Conservation (phyloP, 2,888 invertebrate species). For the Euplagia quadripunctaria region DNA sequence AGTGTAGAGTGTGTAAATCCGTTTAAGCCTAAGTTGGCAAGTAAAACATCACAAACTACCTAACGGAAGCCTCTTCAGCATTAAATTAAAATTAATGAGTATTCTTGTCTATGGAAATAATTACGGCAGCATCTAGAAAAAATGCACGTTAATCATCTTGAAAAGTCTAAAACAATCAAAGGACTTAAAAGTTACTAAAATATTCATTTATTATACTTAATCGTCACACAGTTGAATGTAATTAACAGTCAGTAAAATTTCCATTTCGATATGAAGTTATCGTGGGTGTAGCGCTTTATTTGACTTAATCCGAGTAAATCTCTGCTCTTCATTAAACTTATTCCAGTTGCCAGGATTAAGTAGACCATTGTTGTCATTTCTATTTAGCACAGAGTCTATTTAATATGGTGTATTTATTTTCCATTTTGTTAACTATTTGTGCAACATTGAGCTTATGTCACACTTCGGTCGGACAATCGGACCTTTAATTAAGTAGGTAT, state of each 20-base stretch:
- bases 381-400: not conserved
- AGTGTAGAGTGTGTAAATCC: too few species aligned
- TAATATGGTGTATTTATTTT: not conserved
- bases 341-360: not conserved
- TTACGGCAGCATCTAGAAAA: too few species aligned
- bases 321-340: constrained; percentile 12
- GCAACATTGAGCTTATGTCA: too few species aligned
- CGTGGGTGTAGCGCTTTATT: constrained; percentile 19
- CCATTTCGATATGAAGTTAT: constrained; percentile 15
- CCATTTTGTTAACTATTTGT: not conserved
- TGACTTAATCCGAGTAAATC: constrained; percentile 30
- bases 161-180: not conserved
- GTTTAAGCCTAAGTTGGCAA: too few species aligned
- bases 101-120: too few species aligned
- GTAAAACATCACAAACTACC: too few species aligned
- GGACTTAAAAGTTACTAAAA: not conserved
- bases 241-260: constrained; percentile 30
- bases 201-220: not conserved
- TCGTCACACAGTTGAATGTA: constrained; percentile 8
- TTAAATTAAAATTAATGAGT: too few species aligned
- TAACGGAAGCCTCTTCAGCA: too few species aligned
- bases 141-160: not conserved
- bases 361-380: not conserved
- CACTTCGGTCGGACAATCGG: too few species aligned
- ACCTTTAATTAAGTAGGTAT: too few species aligned